Percentiles rank a stretch among this genome's conserved stretches.
phyloP scores from a whole-genome alignment of 1,140 invertebrate species.

The Aleiodes sp. region DNA sequence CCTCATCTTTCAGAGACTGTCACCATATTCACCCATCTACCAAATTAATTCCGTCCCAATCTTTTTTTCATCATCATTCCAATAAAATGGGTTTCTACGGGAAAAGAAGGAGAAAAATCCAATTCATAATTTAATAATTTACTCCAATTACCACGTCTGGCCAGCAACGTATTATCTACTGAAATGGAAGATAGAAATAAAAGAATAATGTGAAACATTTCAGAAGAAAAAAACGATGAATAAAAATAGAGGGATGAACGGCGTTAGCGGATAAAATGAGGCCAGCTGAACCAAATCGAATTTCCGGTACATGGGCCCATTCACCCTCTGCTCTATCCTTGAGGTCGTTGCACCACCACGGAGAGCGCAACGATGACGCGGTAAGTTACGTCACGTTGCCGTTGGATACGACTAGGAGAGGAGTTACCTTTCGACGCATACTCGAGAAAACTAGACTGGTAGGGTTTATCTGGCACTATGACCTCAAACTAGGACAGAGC shows the following conservation, averaged over 20 bases:
- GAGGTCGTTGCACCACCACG: constrained; percentile 38
- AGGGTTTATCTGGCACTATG: constrained; percentile 47
- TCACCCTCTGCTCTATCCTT: constrained; percentile 30
- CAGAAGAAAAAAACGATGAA: neutral
- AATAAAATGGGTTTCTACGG: too few relatives aligned
- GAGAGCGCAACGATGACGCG: constrained; percentile 42
- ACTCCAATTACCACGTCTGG: too few relatives aligned
- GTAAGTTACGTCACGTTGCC: constrained; percentile 47
- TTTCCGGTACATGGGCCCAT: constrained; percentile 34
- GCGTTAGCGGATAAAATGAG: neutral
- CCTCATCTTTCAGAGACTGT: constrained; percentile 14
- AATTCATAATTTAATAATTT: too few relatives aligned
- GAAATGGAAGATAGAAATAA: too few relatives aligned
- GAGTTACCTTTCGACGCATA: constrained; percentile 14
- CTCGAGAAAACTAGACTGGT: constrained; percentile 22
- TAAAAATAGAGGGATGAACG: neutral
- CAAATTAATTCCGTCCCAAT: too few relatives aligned
- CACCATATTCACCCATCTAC: neutral
- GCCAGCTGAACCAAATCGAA: constrained; percentile 17
- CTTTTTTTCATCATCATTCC: neutral
- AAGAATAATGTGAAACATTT: neutral
- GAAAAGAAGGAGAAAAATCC: too few relatives aligned
- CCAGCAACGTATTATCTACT: neutral
- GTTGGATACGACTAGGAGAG: constrained; percentile 38
- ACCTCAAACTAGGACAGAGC: constrained; percentile 45